Base-by-base conservation (phyloP, 35 echinoderm and acorn worm species). In the Patiria miniata region DNA sequence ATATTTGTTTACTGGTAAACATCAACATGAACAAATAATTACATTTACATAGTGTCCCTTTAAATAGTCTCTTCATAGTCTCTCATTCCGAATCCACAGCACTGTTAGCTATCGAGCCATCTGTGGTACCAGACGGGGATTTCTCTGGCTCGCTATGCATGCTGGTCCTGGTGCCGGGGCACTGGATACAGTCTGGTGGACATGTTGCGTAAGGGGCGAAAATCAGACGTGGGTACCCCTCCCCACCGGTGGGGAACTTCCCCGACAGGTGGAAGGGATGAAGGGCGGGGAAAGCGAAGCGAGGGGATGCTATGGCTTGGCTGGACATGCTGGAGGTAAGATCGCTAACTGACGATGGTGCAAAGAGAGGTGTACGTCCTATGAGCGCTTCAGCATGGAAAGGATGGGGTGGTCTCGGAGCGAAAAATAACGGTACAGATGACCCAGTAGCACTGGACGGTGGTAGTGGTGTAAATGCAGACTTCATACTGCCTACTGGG, bases 401-500 rank as follows among this genome's bases (percentile, higher is more conserved):
- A 52, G 96, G 96, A 79, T 94, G 93, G 16, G 96, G 96, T 19
- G 91, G 87, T 91, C 95, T 90, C n/a, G 88, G 95, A 6, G 95
- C 79, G 34, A 97, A 87, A 16, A 97, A 79, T 0, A 97, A 53
- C 12, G 92, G 96, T 28, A 99, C 83, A 39, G 85, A 84, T 4
- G 89, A 85, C 3, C 82, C 86, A 4, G 95, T 57, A 22, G 84
- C 69, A 77, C 89, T 92, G 2, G 95, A 84, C 26, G 96, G 89
- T 26, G 92, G 96, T 5, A 99, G 81, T 29, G 96, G 96, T 7
- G 96, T 92, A 83, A 99, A 99, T 7, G 96, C 96, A 30, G 96
- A 99, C 52, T 99, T 99, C 55, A 99, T 78, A 22, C 93, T 83
- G 30, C 93, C 92, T 21, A 91, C 88, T 8, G 59, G 88, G 21